Evolutionary conservation across 2,888 invertebrate species (phyloP).

Genomic region (Antitype chi): DNA sequence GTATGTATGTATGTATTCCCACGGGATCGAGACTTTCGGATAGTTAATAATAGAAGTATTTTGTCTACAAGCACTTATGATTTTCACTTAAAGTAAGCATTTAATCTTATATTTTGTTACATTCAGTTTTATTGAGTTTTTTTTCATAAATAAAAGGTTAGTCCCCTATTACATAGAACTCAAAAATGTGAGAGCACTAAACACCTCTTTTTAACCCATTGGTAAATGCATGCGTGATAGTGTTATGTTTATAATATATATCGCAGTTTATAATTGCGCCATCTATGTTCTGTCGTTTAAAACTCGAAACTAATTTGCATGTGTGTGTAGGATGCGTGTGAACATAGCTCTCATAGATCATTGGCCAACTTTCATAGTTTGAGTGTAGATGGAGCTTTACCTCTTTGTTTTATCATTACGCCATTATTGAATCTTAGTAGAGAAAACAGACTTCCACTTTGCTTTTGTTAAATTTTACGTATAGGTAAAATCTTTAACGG

Average conservation of each 20-base stretch:
- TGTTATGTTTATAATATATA: too few species aligned
- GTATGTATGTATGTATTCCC: too few species aligned
- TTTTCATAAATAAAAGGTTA: background rate
- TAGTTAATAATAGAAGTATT: too few species aligned
- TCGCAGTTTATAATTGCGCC: slow-evolving; percentile 33
- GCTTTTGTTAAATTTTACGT: background rate
- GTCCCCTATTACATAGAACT: background rate
- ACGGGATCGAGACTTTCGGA: too few species aligned
- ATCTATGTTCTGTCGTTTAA: slow-evolving; percentile 37
- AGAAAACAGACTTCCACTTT: background rate
- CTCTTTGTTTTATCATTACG: background rate
- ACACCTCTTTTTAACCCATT: background rate
- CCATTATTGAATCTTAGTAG: background rate
- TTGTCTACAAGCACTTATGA: too few species aligned
- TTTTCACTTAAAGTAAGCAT: too few species aligned
- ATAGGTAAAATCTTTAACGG: too few species aligned
- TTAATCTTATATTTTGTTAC: too few species aligned
- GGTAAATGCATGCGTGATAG: too few species aligned
- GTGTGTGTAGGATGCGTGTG: slow-evolving; percentile 26
- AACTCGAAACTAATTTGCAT: slow-evolving; percentile 41
- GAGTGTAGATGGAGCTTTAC: slow-evolving; percentile 60
- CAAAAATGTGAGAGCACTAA: background rate
- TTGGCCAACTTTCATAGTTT: slow-evolving; percentile 20
- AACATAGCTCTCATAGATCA: slow-evolving; percentile 10
- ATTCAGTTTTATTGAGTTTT: background rate